phyloP scores from a whole-genome alignment of 2,888 invertebrate genomes.

The Zaprionus bogoriensis region DNA sequence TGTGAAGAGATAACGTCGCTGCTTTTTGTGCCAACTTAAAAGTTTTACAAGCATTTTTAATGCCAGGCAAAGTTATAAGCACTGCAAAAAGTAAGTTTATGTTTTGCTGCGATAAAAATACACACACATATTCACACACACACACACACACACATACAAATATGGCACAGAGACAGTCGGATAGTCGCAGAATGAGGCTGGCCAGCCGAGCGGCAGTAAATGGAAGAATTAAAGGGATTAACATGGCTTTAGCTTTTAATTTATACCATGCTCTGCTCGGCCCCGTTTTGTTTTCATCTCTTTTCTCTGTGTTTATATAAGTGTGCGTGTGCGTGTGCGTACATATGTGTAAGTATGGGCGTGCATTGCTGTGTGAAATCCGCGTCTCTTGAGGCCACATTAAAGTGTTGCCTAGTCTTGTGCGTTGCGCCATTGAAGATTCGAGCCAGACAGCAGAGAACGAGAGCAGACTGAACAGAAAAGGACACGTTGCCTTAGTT shows the following conservation, averaged over 20 bases:
- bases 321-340: not conserved
- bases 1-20: slow-evolving; percentile 54
- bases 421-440: slow-evolving; percentile 17
- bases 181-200: slow-evolving; percentile 31
- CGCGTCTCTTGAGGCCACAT: slow-evolving; percentile 14
- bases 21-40: slow-evolving; percentile 65
- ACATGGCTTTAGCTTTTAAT: slow-evolving; percentile 77
- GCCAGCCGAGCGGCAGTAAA: slow-evolving; percentile 34
- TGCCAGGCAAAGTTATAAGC: slow-evolving; percentile 76
- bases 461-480: not conserved
- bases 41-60: slow-evolving; percentile 77
- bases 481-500: slow-evolving; percentile 60
- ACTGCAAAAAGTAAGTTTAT: slow-evolving; percentile 71
- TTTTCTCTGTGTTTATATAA: not conserved
- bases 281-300: slow-evolving; percentile 7
- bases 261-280: slow-evolving; percentile 49
- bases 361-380: not conserved
- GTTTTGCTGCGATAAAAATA: slow-evolving; percentile 69
- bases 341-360: slow-evolving; percentile 21
- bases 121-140: slow-evolving; percentile 23
- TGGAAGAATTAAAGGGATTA: slow-evolving; percentile 77
- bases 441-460: not conserved
- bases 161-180: slow-evolving; percentile 9
- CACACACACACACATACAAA: not conserved
- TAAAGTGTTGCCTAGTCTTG: slow-evolving; percentile 53